Percentiles rank a stretch among this genome's conserved stretches.
Evolutionary conservation across 2,113 vertebrate species (phyloP).

Genomic region (Chaenogobius annularis): DNA sequence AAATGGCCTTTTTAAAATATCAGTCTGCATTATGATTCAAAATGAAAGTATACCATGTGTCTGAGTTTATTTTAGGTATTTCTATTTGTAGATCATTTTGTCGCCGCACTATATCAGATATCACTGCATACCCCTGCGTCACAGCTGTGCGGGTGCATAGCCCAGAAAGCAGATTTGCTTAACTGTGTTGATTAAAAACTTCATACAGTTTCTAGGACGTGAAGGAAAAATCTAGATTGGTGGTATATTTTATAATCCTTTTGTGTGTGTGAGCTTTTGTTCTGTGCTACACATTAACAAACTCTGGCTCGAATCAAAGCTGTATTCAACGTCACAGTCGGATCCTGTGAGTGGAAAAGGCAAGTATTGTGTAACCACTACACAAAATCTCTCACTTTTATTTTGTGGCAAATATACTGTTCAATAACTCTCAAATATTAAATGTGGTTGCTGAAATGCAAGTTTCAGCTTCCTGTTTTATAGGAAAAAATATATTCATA

Average conservation of each 20-base stretch:
- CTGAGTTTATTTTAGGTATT: slow-evolving; percentile 58
- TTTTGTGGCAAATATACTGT: no score
- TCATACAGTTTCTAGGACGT: not conserved
- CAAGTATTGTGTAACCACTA: not conserved
- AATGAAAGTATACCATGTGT: slow-evolving; percentile 15
- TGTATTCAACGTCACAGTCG: not conserved
- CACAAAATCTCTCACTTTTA: not conserved
- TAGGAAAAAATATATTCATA: no score
- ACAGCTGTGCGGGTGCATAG: not conserved
- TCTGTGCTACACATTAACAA: slow-evolving; percentile 2
- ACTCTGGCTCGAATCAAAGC: not conserved
- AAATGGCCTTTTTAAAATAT: not conserved
- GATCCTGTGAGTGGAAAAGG: not conserved
- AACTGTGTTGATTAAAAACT: slow-evolving; percentile 11
- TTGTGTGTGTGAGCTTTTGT: not conserved
- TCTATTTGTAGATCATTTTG: slow-evolving; percentile 64
- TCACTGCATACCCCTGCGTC: slow-evolving; percentile 50
- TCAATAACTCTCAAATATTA: not conserved
- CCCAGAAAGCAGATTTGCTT: not conserved
- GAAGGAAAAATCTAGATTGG: not conserved
- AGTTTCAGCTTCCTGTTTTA: no score
- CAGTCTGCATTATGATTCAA: not conserved
- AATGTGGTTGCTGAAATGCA: not conserved
- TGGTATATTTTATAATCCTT: not conserved
- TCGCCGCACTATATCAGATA: slow-evolving; percentile 53